These are phyloP conservation scores for Nomada hirtipes DNA, from an alignment of 2,888 invertebrate species.

Conservation along the genomic window DNA sequence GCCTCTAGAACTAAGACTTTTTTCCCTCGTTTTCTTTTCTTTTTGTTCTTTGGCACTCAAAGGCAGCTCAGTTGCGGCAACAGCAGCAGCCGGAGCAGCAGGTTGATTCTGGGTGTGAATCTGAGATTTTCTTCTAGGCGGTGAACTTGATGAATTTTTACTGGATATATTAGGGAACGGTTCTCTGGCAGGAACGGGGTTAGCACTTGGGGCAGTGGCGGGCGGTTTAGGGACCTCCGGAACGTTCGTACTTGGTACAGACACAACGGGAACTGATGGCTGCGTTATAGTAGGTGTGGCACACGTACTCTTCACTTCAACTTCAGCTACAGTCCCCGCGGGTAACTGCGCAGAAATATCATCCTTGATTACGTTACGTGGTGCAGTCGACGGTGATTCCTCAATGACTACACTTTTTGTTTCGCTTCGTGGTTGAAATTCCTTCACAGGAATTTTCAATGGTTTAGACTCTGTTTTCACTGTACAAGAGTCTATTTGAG, in stretches of 20 bases:
- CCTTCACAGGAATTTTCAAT: conserved; percentile 74
- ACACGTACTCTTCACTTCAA: conserved; percentile 53
- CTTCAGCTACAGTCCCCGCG: conserved; percentile 51
- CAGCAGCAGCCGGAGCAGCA: conserved; percentile 38
- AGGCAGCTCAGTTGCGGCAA: conserved; percentile 58
- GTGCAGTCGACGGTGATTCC: conserved; percentile 58
- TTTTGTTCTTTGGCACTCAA: conserved; percentile 73
- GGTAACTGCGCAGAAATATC: conserved; percentile 81
- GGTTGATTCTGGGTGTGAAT: conserved; percentile 56
- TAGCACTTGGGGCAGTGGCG: conserved; percentile 66
- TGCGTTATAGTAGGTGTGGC: conserved; percentile 39
- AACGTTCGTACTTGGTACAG: conserved; percentile 57
- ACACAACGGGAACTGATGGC: conserved; percentile 46
- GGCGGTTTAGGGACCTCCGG: conserved; percentile 67
- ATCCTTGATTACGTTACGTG: conserved; percentile 71
- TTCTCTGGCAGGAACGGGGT: conserved; percentile 70
- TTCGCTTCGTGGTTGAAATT: conserved; percentile 77
- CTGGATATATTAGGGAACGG: conserved; percentile 67
- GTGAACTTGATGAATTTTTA: conserved; percentile 75
- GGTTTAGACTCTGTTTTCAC: conserved; percentile 74
- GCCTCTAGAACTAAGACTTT: conserved; percentile 72
- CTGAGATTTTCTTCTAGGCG: conserved; percentile 78
- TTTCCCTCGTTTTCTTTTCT: conserved; percentile 76
- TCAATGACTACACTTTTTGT: conserved; percentile 69
- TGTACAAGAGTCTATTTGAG: conserved; percentile 62